Evolutionary conservation across 2,888 invertebrate species (phyloP).

Genomic region (Polydrusus tereticollis): DNA sequence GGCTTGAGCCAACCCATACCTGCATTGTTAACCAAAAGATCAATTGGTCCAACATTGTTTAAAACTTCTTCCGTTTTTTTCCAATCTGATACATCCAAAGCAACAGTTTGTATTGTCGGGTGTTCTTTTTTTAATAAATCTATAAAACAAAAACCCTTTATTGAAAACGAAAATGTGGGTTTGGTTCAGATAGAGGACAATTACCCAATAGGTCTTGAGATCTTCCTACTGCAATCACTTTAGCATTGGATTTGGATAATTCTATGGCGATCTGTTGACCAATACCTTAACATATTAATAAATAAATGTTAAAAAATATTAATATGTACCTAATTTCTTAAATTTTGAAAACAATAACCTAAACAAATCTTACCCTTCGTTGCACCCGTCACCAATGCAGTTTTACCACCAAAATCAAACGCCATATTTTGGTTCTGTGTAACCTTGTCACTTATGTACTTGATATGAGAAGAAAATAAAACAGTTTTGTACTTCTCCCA

Average conservation of each 20-base stretch:
- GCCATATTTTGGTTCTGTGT: conserved; percentile 70
- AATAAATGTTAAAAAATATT: not conserved
- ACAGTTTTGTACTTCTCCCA: not conserved
- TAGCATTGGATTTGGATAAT: conserved; percentile 77
- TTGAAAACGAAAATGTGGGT: no score
- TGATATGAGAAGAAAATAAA: no score
- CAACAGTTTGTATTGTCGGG: conserved; percentile 75
- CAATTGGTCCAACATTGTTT: conserved; percentile 74
- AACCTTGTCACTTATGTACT: no score
- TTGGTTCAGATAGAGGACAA: not conserved
- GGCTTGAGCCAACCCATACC: conserved; percentile 79
- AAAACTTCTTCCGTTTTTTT: conserved; percentile 75
- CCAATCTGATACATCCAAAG: conserved; percentile 84
- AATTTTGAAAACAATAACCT: not conserved
- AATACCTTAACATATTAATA: conserved; percentile 69
- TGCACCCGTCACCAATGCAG: conserved; percentile 90
- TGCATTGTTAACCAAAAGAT: conserved; percentile 93
- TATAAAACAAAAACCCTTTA: conserved; percentile 30
- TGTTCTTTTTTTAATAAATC: conserved; percentile 55
- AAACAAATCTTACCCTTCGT: conserved; percentile 77
- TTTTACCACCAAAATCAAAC: conserved; percentile 79
- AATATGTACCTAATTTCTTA: conserved; percentile 49
- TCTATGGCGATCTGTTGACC: conserved; percentile 77
- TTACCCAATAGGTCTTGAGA: conserved; percentile 74
- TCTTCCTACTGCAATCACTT: conserved; percentile 83